Base-by-base conservation (phyloP, 2,113 vertebrate species). In the Hypocryptadius cinnamomeus region DNA sequence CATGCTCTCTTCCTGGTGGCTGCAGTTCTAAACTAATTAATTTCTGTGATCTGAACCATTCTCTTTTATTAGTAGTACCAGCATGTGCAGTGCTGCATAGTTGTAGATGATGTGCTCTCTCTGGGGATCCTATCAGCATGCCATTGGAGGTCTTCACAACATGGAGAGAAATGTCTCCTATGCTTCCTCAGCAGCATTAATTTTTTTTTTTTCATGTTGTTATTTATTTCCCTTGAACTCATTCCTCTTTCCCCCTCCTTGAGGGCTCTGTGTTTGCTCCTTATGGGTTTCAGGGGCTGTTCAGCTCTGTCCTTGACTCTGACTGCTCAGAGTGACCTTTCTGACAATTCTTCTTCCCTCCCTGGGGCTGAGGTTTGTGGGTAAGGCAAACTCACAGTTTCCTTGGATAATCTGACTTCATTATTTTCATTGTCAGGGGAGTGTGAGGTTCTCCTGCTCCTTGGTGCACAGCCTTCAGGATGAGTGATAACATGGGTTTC, bases 391-490 rank as follows among this genome's bases (percentile, higher is more conserved):
- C 93, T 97, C 92, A 53, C 79, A 86, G 93, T 94, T 97, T 97
- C 93, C 96, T 96, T 95, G 91, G 96, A 94, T 96, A 97, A 97
- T 97, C 89, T 85, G 97, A 97, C 97, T 98, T 97, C 96, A 97
- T 97, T 97, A 97, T 96, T 97, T 95, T 96, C 95, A 95, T 97
- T 97, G 97, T 97, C 96, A 96, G 69, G 70, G 76, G 92, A 97
- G 86, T 50, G 2, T 53, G 79, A 97, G 89, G 87, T 96, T 97
- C 96, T 96, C 95, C 96, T 90, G 93, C 93, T 96, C 71, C 92
- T 95, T 93, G 93, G 94, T 97, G 82, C 92, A 87, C 89, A 94
- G 95, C 93, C 95, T 98, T 97, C 95, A 96, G 93, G 65, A 96
- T 94, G 95, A 97, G 91, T 97, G 97, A 97, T 97, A 95, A 95